These are phyloP conservation scores for Tipula confusa DNA, from an alignment of 2,888 invertebrate genomes.

Conservation along the genomic window DNA sequence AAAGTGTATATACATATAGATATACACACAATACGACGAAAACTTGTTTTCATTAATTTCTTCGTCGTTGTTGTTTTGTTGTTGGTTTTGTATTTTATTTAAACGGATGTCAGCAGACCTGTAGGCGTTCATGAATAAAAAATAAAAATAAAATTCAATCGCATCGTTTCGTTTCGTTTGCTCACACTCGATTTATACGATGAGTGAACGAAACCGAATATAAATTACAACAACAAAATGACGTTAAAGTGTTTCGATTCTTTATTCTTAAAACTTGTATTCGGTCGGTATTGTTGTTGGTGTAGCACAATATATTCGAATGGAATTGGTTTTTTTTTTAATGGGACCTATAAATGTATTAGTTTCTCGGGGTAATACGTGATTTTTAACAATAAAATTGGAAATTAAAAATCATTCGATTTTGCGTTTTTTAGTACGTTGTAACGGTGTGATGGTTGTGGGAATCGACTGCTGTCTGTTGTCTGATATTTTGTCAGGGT, in stretches of 20 bases:
- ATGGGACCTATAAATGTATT: neutral
- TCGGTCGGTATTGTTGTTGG: neutral
- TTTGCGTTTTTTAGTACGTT: neutral
- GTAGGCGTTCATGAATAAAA: constrained; percentile 36
- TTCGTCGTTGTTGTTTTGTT: constrained; percentile 51
- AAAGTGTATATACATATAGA: neutral
- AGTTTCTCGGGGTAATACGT: neutral
- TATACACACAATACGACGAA: neutral
- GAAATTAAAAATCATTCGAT: constrained; percentile 25
- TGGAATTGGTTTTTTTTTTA: neutral
- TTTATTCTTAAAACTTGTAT: constrained; percentile 20
- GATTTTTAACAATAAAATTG: constrained; percentile 5
- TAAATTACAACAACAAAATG: neutral
- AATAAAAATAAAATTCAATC: neutral
- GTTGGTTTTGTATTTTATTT: constrained; percentile 48
- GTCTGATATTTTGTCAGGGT: too few species aligned
- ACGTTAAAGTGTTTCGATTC: neutral
- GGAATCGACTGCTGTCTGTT: neutral
- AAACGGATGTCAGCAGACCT: constrained; percentile 60
- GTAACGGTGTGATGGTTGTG: neutral
- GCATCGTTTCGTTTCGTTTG: neutral
- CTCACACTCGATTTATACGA: neutral
- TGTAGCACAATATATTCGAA: neutral
- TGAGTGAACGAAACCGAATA: neutral
- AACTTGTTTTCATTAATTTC: constrained; percentile 27